These are phyloP conservation scores for Dorcus hopei DNA, from an alignment of 2,888 invertebrate species.

Conservation along the genomic window DNA sequence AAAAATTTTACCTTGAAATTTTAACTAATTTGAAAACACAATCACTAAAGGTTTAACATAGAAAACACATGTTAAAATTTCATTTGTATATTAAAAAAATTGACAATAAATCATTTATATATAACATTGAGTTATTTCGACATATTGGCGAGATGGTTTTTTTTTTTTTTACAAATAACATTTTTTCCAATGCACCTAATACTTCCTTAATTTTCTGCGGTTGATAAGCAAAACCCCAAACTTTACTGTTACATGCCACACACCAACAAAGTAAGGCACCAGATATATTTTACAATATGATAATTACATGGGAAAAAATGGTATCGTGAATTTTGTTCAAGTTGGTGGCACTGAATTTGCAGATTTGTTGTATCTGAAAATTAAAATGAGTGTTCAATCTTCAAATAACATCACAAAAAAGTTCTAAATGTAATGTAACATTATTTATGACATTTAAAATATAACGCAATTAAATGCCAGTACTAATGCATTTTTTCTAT, in stretches of 20 bases:
- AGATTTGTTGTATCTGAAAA: slow-evolving; percentile 3
- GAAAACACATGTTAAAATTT: slow-evolving; percentile 36
- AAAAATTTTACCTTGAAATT: background rate
- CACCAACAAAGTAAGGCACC: slow-evolving; percentile 50
- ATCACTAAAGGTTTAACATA: slow-evolving; percentile 15
- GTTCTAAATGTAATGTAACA: slow-evolving; percentile 9
- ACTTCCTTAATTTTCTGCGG: slow-evolving; percentile 22
- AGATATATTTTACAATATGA: slow-evolving; percentile 45
- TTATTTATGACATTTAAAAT: slow-evolving; percentile 20
- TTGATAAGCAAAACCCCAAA: slow-evolving; percentile 36
- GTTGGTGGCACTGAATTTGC: slow-evolving; percentile 46
- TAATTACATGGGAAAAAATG: slow-evolving; percentile 49
- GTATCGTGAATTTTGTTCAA: slow-evolving; percentile 35
- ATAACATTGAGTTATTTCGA: slow-evolving; percentile 45
- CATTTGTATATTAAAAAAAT: slow-evolving; percentile 51
- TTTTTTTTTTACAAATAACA: slow-evolving; percentile 40
- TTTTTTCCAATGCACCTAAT: slow-evolving; percentile 46
- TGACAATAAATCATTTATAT: slow-evolving; percentile 50
- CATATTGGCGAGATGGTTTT: slow-evolving; percentile 42
- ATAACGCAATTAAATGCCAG: slow-evolving; percentile 21
- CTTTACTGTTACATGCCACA: slow-evolving; percentile 43
- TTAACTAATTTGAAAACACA: background rate
- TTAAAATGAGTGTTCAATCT: background rate
- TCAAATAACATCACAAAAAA: background rate
- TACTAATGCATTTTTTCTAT: slow-evolving; percentile 20